A percentile compares a stretch with the other conserved stretches of the same genome.
These are phyloP conservation scores for Epinephelus cyanopodus DNA, from an alignment of 2,113 vertebrate genomes.

Conservation along the genomic window DNA sequence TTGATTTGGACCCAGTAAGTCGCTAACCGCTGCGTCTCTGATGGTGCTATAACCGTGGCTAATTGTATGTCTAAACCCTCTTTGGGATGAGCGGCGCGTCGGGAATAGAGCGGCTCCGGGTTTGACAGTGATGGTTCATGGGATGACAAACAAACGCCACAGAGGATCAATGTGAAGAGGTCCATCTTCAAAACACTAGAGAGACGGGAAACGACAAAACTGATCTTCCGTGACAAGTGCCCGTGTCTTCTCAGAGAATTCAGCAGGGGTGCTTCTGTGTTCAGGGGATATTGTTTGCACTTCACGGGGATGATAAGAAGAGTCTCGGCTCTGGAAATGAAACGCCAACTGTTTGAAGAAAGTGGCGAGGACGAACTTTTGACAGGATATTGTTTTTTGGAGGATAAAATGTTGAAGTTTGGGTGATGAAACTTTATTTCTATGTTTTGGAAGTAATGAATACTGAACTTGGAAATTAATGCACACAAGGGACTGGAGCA, in stretches of 20 bases:
- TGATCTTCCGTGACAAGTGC: conserved; percentile 69
- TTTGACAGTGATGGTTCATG: conserved; percentile 82
- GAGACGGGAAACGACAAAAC: conserved; percentile 65
- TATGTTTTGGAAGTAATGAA: background rate
- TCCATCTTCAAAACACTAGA: conserved; percentile 70
- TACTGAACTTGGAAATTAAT: background rate
- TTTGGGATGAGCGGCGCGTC: conserved; percentile 67
- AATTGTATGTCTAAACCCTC: conserved; percentile 82
- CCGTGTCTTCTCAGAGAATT: conserved; percentile 65
- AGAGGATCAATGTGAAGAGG: conserved; percentile 79
- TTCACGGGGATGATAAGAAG: conserved; percentile 27
- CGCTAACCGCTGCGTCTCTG: conserved; percentile 47
- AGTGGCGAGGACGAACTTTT: conserved; percentile 24
- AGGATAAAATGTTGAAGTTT: background rate
- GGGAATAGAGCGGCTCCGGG: conserved; percentile 68
- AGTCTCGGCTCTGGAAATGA: conserved; percentile 12
- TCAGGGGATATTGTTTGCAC: conserved; percentile 62
- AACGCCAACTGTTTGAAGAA: background rate
- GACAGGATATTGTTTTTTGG: conserved; percentile 1
- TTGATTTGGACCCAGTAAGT: conserved; percentile 22
- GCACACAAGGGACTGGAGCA: background rate
- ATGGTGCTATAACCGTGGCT: conserved; percentile 74
- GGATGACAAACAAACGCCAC: conserved; percentile 82
- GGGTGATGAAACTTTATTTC: background rate
- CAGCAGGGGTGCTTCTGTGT: conserved; percentile 54